Evolutionary conservation across 2,797 vertebrate species (phyloP).

Genomic region (Ataeniobius toweri): DNA sequence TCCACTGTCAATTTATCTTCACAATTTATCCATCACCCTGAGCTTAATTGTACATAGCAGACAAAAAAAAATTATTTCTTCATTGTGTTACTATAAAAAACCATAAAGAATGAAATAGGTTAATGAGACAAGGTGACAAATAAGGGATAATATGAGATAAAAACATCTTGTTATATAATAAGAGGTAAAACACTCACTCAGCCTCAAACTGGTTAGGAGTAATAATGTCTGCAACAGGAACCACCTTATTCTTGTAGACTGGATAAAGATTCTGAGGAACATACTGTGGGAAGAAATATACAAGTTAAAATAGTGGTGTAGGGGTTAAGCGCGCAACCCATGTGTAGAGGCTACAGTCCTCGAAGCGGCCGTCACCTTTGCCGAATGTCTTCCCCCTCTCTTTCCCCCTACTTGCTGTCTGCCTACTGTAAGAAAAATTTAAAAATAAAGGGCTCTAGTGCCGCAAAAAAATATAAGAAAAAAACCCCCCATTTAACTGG

Average conservation of each 20-base stretch:
- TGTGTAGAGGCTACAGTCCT: too few relatives aligned
- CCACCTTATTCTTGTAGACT: constrained; percentile 93
- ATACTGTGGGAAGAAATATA: constrained; percentile 79
- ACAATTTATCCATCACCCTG: background rate
- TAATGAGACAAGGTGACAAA: background rate
- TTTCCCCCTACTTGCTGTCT: too few relatives aligned
- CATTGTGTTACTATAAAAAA: background rate
- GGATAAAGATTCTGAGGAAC: constrained; percentile 95
- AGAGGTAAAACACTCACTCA: constrained; percentile 83
- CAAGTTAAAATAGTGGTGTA: background rate
- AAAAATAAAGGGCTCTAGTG: too few relatives aligned
- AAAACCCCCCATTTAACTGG: too few relatives aligned
- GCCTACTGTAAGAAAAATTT: too few relatives aligned
- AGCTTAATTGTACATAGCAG: background rate
- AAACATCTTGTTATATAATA: background rate
- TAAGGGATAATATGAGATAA: background rate
- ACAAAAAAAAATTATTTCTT: background rate
- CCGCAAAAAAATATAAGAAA: too few relatives aligned
- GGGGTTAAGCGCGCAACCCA: too few relatives aligned
- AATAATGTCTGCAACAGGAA: constrained; percentile 95
- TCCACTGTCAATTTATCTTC: background rate
- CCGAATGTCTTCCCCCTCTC: too few relatives aligned
- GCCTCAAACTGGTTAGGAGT: constrained; percentile 99
- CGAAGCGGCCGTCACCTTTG: too few relatives aligned
- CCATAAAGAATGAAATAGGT: background rate